Conservation (phyloP, 2,888 invertebrate species). For the Lingula anatina region DNA sequence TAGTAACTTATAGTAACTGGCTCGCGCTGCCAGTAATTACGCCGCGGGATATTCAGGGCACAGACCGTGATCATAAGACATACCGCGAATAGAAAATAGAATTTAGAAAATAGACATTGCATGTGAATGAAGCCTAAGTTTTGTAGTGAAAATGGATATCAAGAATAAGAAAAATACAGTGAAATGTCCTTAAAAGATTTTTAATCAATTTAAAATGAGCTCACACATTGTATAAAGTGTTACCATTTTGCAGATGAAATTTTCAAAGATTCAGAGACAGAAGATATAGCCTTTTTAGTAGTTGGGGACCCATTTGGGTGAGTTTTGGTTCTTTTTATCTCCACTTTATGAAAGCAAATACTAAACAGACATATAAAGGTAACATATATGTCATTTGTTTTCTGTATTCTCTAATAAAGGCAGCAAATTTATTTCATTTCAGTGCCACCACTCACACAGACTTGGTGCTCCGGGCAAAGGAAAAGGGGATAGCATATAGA, state of each 20-base stretch:
- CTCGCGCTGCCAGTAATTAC: no score
- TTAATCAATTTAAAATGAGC: no score
- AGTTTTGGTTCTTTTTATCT: conserved; percentile 5
- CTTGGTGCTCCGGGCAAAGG: conserved; percentile 80
- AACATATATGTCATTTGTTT: neutral
- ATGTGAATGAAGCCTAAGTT: no score
- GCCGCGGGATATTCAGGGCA: no score
- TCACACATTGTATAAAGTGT: no score
- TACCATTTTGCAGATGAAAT: conserved; percentile 68
- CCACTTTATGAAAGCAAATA: neutral
- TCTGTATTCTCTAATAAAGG: neutral
- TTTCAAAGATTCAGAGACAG: conserved; percentile 66
- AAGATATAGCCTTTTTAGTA: conserved; percentile 81
- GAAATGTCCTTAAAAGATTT: no score
- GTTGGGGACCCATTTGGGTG: conserved; percentile 93
- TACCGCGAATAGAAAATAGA: no score
- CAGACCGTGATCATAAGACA: no score
- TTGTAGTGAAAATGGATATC: no score
- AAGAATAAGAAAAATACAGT: no score
- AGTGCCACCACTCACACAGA: conserved; percentile 97
- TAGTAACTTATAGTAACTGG: no score
- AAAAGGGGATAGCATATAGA: conserved; percentile 68
- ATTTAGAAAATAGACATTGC: no score
- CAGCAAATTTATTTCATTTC: conserved; percentile 7
- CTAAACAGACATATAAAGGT: neutral